Evolutionary conservation across 2,113 vertebrate genomes (phyloP), one percentile per base, ranked within the genome.

Genomic region (Scytalopus superciliaris): DNA sequence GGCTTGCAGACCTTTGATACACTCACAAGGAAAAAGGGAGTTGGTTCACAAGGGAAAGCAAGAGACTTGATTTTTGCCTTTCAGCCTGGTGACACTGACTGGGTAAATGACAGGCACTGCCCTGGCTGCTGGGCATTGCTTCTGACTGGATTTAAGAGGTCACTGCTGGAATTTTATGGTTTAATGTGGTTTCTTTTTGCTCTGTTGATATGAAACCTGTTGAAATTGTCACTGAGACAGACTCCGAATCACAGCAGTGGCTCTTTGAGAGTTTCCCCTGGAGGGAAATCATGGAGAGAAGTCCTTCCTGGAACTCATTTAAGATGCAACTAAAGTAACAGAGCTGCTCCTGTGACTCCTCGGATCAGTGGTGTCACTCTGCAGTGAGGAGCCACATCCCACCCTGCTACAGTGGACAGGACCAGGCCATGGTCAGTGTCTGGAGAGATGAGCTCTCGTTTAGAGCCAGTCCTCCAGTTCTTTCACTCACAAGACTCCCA

Each of bases 191-290:
- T 70, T 52, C 85, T 84, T 68, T 86, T 77, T 90, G 68, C 90
- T 90, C 91, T 92, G 93, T 30, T 84, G 57, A 84, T 55, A 56
- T 95, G 96, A 94, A 96, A 78, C 64, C 79, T 56, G 85, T 35
- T 70, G 94, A 87, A 97, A 73, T 22, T 60, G 80, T 62, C 83
- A 78, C 52, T 39, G 73, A 88, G 83, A 70, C 31, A 45, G 66
- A 52, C 85, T 89, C 75, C 21, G 68, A 85, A 70, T 12, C 0
- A 4, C 57, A 82, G 63, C 79, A 83, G 47, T 25, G 78, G 87
- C 50, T 64, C 85, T 96, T 30, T 87, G 68, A 81, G 81, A 45
- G 68, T 30, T 87, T 90, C 90, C 96, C 86, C 92, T 35, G 76
- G 52, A 72, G 90, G 76, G 70, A 68, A 90, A 87, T 49, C 47